phyloP scores from a whole-genome alignment of 1,140 invertebrate genomes.

The Drosophila teissieri region DNA sequence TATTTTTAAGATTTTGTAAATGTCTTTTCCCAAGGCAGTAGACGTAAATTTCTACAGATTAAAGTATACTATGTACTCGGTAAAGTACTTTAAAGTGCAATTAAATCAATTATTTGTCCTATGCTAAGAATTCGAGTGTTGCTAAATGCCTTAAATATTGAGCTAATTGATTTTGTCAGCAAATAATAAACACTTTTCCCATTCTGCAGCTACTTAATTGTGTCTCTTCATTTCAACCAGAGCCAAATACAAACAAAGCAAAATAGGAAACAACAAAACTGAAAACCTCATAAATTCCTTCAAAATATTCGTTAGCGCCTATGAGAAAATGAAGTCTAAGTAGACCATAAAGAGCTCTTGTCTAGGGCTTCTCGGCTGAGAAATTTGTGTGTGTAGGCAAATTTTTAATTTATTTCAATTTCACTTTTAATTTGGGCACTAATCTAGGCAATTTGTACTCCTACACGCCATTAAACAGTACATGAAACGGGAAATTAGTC shows the following conservation, averaged over 20 bases:
- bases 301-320: slow-evolving; percentile 28
- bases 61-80: background rate
- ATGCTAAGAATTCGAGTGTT: background rate
- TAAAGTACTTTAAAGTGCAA: background rate
- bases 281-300: slow-evolving; percentile 57
- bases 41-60: background rate
- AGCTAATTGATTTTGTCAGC: slow-evolving; percentile 67
- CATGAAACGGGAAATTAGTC: slow-evolving; percentile 48
- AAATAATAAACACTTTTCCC: slow-evolving; percentile 68
- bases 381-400: slow-evolving; percentile 44
- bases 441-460: slow-evolving; percentile 83
- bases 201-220: slow-evolving; percentile 2
- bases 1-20: background rate
- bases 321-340: slow-evolving; percentile 23
- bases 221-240: background rate
- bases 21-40: no score
- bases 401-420: slow-evolving; percentile 83
- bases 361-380: slow-evolving; percentile 2
- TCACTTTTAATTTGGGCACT: slow-evolving; percentile 81
- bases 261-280: slow-evolving; percentile 8
- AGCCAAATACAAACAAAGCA: slow-evolving; percentile 41
- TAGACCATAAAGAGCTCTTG: slow-evolving; percentile 22
- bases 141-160: slow-evolving; percentile 36
- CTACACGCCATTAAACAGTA: slow-evolving; percentile 76
- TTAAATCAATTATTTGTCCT: background rate